Conservation (phyloP, 2,888 invertebrate species). For the Limnephilus rhombicus region DNA sequence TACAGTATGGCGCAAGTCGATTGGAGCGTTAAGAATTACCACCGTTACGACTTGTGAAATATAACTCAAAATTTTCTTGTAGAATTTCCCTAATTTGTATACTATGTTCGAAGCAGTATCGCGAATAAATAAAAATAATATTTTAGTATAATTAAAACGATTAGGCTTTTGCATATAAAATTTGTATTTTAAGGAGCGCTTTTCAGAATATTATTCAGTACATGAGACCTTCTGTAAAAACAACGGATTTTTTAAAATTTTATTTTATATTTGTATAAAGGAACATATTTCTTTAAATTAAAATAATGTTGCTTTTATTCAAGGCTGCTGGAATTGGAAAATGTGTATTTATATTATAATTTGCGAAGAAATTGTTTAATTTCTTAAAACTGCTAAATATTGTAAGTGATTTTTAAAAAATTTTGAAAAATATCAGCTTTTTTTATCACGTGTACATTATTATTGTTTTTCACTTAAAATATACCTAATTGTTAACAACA, state of each 20-base stretch:
- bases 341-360: too few species aligned
- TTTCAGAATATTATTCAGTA: neutral
- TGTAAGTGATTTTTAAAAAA: neutral
- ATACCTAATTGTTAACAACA: conserved; percentile 18
- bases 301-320: neutral
- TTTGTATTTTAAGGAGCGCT: neutral
- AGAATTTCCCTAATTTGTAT: conserved; percentile 34
- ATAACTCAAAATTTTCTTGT: neutral
- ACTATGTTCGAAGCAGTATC: neutral
- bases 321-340: neutral
- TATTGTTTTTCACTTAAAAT: conserved; percentile 5
- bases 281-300: neutral
- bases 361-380: neutral
- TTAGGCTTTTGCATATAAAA: neutral
- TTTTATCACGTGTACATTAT: neutral
- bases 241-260: neutral
- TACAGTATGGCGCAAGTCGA: conserved; percentile 43
- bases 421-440: neutral
- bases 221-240: neutral
- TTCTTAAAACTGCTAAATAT: neutral
- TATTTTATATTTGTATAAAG: neutral
- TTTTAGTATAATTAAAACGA: neutral
- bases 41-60: conserved; percentile 40
- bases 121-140: neutral
- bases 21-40: conserved; percentile 45